Percentiles rank a stretch among this genome's conserved stretches.
These are phyloP conservation scores for Heteromurus nitidus DNA, from an alignment of 2,888 invertebrate species.

Conservation along the genomic window DNA sequence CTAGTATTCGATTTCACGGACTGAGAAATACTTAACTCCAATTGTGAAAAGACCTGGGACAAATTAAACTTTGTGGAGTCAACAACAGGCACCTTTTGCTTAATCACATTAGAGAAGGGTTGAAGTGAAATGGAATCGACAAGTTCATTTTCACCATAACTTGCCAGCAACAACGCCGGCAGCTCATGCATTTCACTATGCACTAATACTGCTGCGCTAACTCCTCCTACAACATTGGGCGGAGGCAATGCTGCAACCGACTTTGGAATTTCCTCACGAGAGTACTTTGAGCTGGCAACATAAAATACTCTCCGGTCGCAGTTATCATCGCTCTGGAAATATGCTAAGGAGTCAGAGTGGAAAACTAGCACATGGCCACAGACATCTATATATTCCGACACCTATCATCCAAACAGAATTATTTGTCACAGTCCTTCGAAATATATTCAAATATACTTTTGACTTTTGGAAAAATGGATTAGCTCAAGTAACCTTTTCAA, in stretches of 20 bases:
- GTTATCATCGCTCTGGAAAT: constrained; percentile 57
- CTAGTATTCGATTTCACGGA: constrained; percentile 42
- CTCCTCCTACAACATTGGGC: constrained; percentile 68
- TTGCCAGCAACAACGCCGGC: constrained; percentile 56
- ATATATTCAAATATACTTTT: background rate
- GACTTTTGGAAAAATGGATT: background rate
- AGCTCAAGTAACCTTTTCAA: constrained; percentile 53
- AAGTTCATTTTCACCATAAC: constrained; percentile 66
- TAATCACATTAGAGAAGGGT: constrained; percentile 60
- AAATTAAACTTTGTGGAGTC: constrained; percentile 28
- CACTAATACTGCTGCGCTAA: constrained; percentile 67
- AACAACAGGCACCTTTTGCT: background rate
- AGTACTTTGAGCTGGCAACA: constrained; percentile 49
- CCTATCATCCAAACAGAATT: constrained; percentile 24
- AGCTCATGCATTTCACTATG: constrained; percentile 60
- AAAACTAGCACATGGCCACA: constrained; percentile 62
- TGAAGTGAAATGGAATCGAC: constrained; percentile 68
- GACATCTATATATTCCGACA: constrained; percentile 40
- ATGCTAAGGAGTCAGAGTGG: constrained; percentile 62
- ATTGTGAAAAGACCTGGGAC: constrained; percentile 47
- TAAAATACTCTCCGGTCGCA: constrained; percentile 62
- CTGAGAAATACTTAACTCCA: constrained; percentile 39
- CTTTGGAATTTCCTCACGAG: constrained; percentile 20
- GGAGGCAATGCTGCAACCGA: constrained; percentile 45
- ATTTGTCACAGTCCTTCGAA: too few relatives aligned